A percentile compares a stretch with the other conserved stretches of the same genome.
Conservation (phyloP, 1,140 invertebrate species). For the Drosophila kikkawai region DNA sequence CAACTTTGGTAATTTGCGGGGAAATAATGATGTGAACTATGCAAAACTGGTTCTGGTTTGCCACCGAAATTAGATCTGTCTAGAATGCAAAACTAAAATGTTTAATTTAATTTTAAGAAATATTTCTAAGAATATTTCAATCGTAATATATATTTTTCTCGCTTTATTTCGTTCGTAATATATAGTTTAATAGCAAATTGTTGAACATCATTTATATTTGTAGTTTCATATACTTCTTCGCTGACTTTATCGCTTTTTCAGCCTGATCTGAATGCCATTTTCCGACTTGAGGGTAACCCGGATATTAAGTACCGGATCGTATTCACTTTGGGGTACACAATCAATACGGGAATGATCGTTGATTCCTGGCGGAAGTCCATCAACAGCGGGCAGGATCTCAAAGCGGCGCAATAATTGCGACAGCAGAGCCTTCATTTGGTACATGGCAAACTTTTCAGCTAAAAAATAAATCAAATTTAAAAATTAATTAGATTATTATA, state of each 20-base stretch:
- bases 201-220: background rate
- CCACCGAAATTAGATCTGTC: background rate
- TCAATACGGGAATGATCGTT: slow-evolving; percentile 72
- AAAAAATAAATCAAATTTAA: background rate
- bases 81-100: background rate
- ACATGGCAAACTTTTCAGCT: slow-evolving; percentile 85
- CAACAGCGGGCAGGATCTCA: slow-evolving; percentile 71
- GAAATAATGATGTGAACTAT: slow-evolving; percentile 21
- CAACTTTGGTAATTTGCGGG: slow-evolving; percentile 23
- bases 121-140: background rate
- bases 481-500: background rate
- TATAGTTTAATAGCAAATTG: background rate
- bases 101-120: background rate
- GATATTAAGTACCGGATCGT: slow-evolving; percentile 76
- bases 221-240: background rate
- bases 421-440: slow-evolving; percentile 85
- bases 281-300: slow-evolving; percentile 76
- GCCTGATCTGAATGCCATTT: slow-evolving; percentile 76
- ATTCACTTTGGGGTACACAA: slow-evolving; percentile 74
- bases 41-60: slow-evolving; percentile 13
- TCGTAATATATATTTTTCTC: background rate
- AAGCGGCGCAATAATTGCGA: slow-evolving; percentile 84
- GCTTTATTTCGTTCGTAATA: no score
- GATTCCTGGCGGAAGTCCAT: slow-evolving; percentile 67
- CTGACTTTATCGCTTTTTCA: slow-evolving; percentile 37